Conservation (phyloP, 2,888 invertebrate genomes). For the Aradus depressus region DNA sequence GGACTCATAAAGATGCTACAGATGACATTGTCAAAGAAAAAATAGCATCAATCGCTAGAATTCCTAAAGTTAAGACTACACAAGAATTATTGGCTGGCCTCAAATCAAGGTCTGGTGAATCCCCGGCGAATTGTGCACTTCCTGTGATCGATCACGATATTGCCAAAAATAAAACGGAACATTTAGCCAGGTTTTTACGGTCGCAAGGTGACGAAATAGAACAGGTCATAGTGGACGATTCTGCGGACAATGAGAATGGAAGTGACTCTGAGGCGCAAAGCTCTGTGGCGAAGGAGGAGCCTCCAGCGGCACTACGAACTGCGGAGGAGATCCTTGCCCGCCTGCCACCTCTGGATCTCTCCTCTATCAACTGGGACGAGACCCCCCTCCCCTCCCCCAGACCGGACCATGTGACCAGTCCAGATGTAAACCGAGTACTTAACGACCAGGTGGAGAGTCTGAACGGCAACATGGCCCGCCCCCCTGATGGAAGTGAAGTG, state of each 20-base stretch:
- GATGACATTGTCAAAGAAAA: conserved; percentile 46
- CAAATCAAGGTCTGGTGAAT: conserved; percentile 28
- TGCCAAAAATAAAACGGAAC: conserved; percentile 37
- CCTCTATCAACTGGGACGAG: conserved; percentile 43
- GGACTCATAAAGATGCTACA: conserved; percentile 30
- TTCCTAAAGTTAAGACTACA: conserved; percentile 61
- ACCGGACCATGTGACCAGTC: conserved; percentile 36
- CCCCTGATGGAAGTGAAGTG: conserved; percentile 36
- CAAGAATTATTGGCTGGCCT: conserved; percentile 55
- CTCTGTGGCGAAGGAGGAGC: conserved; percentile 5
- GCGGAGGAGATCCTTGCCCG: conserved; percentile 51
- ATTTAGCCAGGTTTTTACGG: conserved; percentile 37
- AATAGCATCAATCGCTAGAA: conserved; percentile 47
- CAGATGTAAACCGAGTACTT: conserved; percentile 40
- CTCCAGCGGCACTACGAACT: conserved; percentile 31
- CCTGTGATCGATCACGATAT: conserved; percentile 30
- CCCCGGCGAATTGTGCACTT: conserved; percentile 29
- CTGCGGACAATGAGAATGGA: conserved; percentile 16
- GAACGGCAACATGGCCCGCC: conserved; percentile 41
- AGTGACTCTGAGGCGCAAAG: conserved; percentile 41
- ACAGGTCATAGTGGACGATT: conserved; percentile 7
- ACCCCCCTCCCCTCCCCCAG: conserved; percentile 27
- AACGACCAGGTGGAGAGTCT: conserved; percentile 39
- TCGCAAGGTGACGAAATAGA: conserved; percentile 29
- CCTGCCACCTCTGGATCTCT: conserved; percentile 53